A percentile compares a stretch with the other conserved stretches of the same genome.
These are phyloP conservation scores for Austrolebias charrua DNA, from an alignment of 2,797 vertebrate species.

Conservation along the genomic window DNA sequence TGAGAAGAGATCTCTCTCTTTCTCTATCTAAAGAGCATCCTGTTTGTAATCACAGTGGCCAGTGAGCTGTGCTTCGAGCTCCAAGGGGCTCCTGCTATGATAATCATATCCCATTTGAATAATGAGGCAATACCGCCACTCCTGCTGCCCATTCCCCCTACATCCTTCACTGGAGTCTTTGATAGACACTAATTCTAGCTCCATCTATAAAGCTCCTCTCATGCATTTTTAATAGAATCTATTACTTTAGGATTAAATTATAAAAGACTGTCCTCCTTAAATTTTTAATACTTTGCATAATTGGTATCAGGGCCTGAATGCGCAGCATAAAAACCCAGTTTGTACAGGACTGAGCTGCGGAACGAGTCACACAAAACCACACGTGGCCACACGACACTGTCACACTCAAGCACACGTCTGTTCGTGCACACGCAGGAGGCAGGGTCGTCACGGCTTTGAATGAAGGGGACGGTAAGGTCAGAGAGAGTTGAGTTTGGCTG, in stretches of 20 bases:
- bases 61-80: constrained; percentile 45
- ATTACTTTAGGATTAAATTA: constrained; percentile 89
- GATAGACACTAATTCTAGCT: constrained; percentile 85
- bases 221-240: constrained; percentile 87
- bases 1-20: constrained; percentile 17
- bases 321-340: constrained; percentile 76
- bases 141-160: constrained; percentile 69
- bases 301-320: constrained; percentile 79
- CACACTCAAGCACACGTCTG: constrained; percentile 27
- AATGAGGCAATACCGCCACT: constrained; percentile 76
- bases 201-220: constrained; percentile 84
- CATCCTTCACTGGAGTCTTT: constrained; percentile 78
- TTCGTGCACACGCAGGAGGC: constrained; percentile 7
- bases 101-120: constrained; percentile 81
- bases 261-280: constrained; percentile 85
- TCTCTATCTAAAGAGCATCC: constrained; percentile 23
- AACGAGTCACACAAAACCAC: constrained; percentile 55
- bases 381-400: constrained; percentile 37
- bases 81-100: constrained; percentile 65
- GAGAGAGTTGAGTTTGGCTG: constrained; percentile 51
- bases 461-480: constrained; percentile 62
- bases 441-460: constrained; percentile 47
- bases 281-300: constrained; percentile 87
- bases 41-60: constrained; percentile 54
- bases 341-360: constrained; percentile 66